Conservation (phyloP, 2,797 vertebrate species). For the Cottoperca gobio region DNA sequence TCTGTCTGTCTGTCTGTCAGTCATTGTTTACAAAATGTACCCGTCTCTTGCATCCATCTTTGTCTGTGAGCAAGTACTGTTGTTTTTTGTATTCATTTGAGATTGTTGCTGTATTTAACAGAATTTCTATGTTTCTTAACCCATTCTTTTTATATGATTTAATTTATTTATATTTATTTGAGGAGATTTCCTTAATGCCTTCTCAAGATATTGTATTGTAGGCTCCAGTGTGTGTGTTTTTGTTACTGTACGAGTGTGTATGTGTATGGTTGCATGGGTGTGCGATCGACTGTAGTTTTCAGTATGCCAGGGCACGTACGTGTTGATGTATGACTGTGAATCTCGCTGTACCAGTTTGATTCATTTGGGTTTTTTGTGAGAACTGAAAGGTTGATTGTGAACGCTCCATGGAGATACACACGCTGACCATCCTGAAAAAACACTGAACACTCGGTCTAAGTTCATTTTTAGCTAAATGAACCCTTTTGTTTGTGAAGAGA, state of each 20-base stretch:
- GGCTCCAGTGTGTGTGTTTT: slow-evolving; percentile 43
- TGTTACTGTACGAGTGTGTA: slow-evolving; percentile 42
- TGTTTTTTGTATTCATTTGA: slow-evolving; percentile 49
- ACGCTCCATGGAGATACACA: slow-evolving; percentile 12
- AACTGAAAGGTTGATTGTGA: slow-evolving; percentile 41
- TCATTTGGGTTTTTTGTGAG: slow-evolving; percentile 17
- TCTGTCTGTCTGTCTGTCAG: slow-evolving; percentile 10
- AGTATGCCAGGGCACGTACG: slow-evolving; percentile 27
- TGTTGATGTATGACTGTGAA: slow-evolving; percentile 41
- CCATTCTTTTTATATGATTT: slow-evolving; percentile 75
- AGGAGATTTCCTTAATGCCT: slow-evolving; percentile 71
- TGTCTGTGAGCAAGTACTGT: slow-evolving; percentile 46
- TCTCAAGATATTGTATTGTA: slow-evolving; percentile 64
- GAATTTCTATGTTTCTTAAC: slow-evolving; percentile 64
- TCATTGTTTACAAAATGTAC: slow-evolving; percentile 56
- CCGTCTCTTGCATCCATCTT: slow-evolving; percentile 43
- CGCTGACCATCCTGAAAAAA: slow-evolving; percentile 1
- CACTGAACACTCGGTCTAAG: slow-evolving; percentile 26
- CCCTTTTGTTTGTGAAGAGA: slow-evolving; percentile 11
- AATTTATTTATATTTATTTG: slow-evolving; percentile 83
- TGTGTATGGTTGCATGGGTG: slow-evolving; percentile 24
- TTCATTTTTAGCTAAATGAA: slow-evolving; percentile 8
- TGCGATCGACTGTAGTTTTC: slow-evolving; percentile 17
- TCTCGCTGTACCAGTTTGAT: slow-evolving; percentile 39
- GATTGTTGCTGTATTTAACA: slow-evolving; percentile 69